Percentiles rank a stretch among this genome's conserved stretches.
phyloP scores from a whole-genome alignment of 2,888 invertebrate genomes.

The Steinernema hermaphroditum region DNA sequence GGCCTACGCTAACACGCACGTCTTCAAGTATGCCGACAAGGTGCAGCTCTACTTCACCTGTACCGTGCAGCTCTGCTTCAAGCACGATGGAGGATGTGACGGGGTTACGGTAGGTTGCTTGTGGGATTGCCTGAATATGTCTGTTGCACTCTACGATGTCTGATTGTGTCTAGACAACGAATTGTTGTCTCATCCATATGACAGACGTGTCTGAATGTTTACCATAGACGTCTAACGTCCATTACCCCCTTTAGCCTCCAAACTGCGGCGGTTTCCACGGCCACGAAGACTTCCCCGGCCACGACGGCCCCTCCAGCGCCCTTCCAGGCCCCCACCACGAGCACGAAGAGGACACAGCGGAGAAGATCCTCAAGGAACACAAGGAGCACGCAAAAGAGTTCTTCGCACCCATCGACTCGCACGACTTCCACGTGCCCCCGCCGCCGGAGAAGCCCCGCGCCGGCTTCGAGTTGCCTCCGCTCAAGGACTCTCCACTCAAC shows the following conservation, averaged over 20 bases:
- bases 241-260: slow-evolving; percentile 39
- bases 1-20: slow-evolving; percentile 58
- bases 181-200: too few species aligned
- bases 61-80: slow-evolving; percentile 66
- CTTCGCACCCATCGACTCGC: slow-evolving; percentile 21
- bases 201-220: too few species aligned
- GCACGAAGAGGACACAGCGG: background rate
- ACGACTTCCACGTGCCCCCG: slow-evolving; percentile 34
- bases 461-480: background rate
- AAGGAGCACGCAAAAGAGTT: slow-evolving; percentile 24
- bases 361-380: slow-evolving; percentile 17
- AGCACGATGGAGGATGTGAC: slow-evolving; percentile 65
- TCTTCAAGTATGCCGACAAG: slow-evolving; percentile 66
- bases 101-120: slow-evolving; percentile 59
- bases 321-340: background rate
- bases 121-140: background rate
- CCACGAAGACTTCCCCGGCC: background rate
- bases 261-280: slow-evolving; percentile 35
- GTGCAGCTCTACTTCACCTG: slow-evolving; percentile 66
- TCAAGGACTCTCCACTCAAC: slow-evolving; percentile 26
- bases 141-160: background rate
- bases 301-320: slow-evolving; percentile 4
- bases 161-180: too few species aligned
- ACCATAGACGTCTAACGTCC: too few species aligned
- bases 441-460: background rate